Conservation (phyloP, 2,888 invertebrate species). For the Agrotis exclamationis region DNA sequence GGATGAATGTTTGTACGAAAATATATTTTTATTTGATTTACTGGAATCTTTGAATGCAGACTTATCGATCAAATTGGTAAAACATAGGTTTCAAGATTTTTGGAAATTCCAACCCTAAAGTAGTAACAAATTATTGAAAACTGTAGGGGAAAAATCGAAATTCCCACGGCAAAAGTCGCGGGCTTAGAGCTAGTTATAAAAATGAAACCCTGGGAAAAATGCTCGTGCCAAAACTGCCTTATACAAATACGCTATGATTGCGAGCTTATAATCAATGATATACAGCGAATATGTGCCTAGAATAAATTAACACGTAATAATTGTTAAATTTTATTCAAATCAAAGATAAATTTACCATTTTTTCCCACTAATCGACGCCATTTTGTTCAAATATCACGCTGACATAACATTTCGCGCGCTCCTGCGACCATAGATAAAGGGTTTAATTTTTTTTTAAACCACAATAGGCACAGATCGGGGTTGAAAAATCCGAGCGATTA, state of each 20-base stretch:
- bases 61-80: too few relatives aligned
- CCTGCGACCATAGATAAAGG: slow-evolving; percentile 83
- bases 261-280: slow-evolving; percentile 4
- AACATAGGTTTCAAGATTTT: too few relatives aligned
- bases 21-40: too few relatives aligned
- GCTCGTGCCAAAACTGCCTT: neutral
- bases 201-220: neutral
- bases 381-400: slow-evolving; percentile 82
- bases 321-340: neutral
- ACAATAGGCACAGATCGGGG: slow-evolving; percentile 68
- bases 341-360: slow-evolving; percentile 21
- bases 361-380: slow-evolving; percentile 67
- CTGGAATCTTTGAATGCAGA: too few relatives aligned
- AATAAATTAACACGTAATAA: slow-evolving; percentile 44
- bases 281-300: slow-evolving; percentile 37
- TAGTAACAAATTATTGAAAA: too few relatives aligned
- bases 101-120: too few relatives aligned
- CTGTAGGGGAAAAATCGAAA: too few relatives aligned
- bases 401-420: slow-evolving; percentile 81
- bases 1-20: too few relatives aligned
- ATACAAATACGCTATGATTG: slow-evolving; percentile 16
- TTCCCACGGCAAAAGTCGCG: too few relatives aligned
- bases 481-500: slow-evolving; percentile 69
- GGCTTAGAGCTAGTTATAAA: too few relatives aligned
- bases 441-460: slow-evolving; percentile 70